Evolutionary conservation across 2,113 vertebrate genomes (phyloP), one percentile per base, ranked within the genome.

Genomic region (Cnemophilus loriae): DNA sequence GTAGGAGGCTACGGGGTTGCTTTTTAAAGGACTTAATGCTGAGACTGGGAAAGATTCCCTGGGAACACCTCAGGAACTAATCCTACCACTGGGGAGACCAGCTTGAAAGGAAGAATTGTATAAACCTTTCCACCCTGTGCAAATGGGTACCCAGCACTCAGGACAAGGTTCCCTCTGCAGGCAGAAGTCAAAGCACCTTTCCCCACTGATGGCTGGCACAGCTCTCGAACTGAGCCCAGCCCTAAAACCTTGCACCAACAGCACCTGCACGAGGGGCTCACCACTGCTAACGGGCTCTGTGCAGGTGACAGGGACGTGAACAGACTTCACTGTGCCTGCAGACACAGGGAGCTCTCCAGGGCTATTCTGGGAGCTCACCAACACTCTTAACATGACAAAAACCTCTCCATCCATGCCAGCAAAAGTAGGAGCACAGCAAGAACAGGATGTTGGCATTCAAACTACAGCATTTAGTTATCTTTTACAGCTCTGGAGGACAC

Each of bases 341-440:
- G 61, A 80, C 68, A 70, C 16, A 80, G 33, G 42, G 23, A 88
- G 77, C 83, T 35, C 67, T 41, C 70, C 85, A 94, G 74, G 17
- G 33, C 71, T 60, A 9, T 89, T 95, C 1, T 93, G 90, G 76
- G 83, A 95, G 77, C 77, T 87, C 87, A 91, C 47, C 95, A 87
- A 60, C 24, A 16, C 69, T 84, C 71, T 64, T 22, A 84, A 42
- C 47, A 57, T 44, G 73, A 78, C 52, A 91, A 87, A 89, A 93
- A n/a, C 93, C 28, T 53, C 80, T 64, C 71, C 69, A 71, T 52
- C 47, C 49, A 30, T 50, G 83, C 82, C 90, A 87, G 76, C 22
- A 68, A 37, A 86, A 86, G 55, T 3, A 83, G 60, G 32, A 95
- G 41, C 71, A 33, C 52, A 88, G 63, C 59, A 65, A 12, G 56